Conservation (phyloP, 2,797 vertebrate genomes). For the Nyctibius grandis region DNA sequence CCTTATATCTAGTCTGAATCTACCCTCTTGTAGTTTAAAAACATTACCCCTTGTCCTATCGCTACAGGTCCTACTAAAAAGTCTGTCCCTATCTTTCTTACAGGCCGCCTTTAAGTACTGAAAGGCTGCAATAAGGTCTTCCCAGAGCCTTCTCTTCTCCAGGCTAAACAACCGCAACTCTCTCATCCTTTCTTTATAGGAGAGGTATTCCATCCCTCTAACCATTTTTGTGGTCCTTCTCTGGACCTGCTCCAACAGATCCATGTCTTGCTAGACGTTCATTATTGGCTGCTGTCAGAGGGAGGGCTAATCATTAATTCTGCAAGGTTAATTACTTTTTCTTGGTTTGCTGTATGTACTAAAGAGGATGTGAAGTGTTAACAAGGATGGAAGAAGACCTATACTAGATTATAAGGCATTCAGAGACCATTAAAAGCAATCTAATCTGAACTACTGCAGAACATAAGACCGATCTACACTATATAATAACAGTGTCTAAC, state of each 20-base stretch:
- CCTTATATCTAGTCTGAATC: background rate
- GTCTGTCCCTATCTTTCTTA: background rate
- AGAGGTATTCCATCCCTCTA: background rate
- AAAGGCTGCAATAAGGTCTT: accelerated
- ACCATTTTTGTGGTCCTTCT: background rate
- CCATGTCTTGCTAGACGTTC: background rate
- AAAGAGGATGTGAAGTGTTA: background rate
- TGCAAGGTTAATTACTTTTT: background rate
- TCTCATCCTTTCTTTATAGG: background rate
- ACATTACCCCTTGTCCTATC: background rate
- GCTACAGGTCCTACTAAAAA: background rate
- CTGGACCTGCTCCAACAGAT: background rate
- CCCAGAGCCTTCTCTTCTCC: background rate
- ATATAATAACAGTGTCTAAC: background rate
- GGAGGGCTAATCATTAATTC: background rate
- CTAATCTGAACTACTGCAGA: background rate
- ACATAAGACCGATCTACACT: background rate
- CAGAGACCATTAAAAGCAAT: background rate
- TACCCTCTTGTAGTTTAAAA: background rate
- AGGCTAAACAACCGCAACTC: background rate
- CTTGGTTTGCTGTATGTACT: background rate
- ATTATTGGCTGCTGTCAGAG: background rate
- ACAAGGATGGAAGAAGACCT: background rate
- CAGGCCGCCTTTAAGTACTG: background rate
- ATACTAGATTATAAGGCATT: background rate